phyloP scores from a whole-genome alignment of 2,888 invertebrate genomes.

The Carcina quercana region DNA sequence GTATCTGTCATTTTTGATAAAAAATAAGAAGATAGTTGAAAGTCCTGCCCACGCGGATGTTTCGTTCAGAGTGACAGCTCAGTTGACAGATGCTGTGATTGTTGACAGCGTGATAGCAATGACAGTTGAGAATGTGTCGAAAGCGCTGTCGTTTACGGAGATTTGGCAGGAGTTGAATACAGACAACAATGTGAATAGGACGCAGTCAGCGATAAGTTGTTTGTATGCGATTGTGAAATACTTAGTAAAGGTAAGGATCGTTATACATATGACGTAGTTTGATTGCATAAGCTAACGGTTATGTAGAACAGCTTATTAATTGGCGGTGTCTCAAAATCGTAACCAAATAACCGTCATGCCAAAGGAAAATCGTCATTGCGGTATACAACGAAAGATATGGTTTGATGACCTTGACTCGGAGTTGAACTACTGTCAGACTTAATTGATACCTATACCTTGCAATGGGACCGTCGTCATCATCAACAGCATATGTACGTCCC shows the following conservation, averaged over 20 bases:
- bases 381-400: too few relatives aligned
- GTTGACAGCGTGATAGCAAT: slow-evolving; percentile 53
- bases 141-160: slow-evolving; percentile 48
- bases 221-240: slow-evolving; percentile 63
- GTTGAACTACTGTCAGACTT: too few relatives aligned
- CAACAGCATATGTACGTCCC: too few relatives aligned
- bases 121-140: slow-evolving; percentile 52
- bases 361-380: too few relatives aligned
- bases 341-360: too few relatives aligned
- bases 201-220: slow-evolving; percentile 64
- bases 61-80: slow-evolving; percentile 43
- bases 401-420: too few relatives aligned
- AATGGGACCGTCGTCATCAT: too few relatives aligned
- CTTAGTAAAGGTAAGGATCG: slow-evolving; percentile 50
- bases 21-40: slow-evolving; percentile 64
- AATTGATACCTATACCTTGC: too few relatives aligned
- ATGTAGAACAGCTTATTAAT: too few relatives aligned
- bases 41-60: slow-evolving; percentile 57
- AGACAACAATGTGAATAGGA: slow-evolving; percentile 54
- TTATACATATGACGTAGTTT: not conserved
- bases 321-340: too few relatives aligned
- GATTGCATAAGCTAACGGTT: too few relatives aligned
- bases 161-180: slow-evolving; percentile 60
- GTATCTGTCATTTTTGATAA: slow-evolving; percentile 64
- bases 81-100: slow-evolving; percentile 45